Evolutionary conservation across 2,113 vertebrate species (phyloP).

Genomic region (Tapirus terrestris): DNA sequence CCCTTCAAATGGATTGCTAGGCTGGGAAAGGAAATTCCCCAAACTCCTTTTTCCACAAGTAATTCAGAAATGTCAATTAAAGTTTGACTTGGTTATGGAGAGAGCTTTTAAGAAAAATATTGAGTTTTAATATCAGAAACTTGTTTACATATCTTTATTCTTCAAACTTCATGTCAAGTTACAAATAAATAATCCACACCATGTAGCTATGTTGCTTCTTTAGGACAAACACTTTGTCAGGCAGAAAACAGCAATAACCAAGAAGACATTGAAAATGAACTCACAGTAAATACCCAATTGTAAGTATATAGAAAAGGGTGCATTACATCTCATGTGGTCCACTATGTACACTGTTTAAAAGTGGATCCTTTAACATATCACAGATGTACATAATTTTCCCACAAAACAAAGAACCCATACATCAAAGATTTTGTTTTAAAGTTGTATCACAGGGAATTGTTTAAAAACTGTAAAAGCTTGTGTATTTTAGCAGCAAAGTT

Average conservation of each 20-base stretch:
- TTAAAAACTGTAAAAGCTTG: constrained; percentile 67
- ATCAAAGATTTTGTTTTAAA: constrained; percentile 13
- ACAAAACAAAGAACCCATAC: constrained; percentile 56
- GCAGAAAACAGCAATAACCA: constrained; percentile 78
- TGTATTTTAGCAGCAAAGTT: constrained; percentile 57
- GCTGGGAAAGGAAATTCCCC: neutral
- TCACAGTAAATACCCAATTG: constrained; percentile 82
- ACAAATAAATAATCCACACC: constrained; percentile 91
- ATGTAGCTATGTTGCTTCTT: constrained; percentile 74
- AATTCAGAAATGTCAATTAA: neutral
- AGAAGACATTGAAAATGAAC: constrained; percentile 76
- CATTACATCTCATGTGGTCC: constrained; percentile 71
- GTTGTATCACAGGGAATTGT: neutral
- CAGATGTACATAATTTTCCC: constrained; percentile 48
- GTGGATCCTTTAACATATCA: constrained; percentile 58
- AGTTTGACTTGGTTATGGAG: neutral
- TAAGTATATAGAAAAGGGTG: constrained; percentile 78
- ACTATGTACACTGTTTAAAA: constrained; percentile 74
- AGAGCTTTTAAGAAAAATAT: neutral
- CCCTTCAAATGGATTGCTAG: neutral
- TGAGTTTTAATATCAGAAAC: constrained; percentile 71
- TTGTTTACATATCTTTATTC: constrained; percentile 83
- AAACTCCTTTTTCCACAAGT: constrained; percentile 6
- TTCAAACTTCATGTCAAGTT: constrained; percentile 86
- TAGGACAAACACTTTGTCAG: constrained; percentile 81